Evolutionary conservation across 1,140 invertebrate species (phyloP), one percentile per base, ranked within the genome.

Genomic region (Caenorhabditis briggsae): DNA sequence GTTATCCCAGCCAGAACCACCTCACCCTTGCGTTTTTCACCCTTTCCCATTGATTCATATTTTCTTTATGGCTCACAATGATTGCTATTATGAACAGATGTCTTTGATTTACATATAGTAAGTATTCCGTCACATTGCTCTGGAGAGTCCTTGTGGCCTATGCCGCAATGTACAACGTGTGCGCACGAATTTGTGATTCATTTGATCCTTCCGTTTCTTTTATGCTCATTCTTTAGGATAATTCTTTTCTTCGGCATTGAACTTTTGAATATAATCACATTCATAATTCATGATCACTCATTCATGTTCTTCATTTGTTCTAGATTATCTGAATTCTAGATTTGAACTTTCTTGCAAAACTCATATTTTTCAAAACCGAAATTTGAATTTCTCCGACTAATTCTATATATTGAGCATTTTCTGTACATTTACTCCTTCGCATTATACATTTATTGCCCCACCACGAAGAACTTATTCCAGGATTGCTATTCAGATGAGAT

Each of bases 31-130:
- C 65, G 33, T 33, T 33, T 33, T 48, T 48, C n/a, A 78, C n/a
- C 70, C 59, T 61, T 25, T 70, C 64, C 43, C 64, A 70, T 70
- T 18, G 64, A 41, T 70, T 70, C 64, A 70, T 70, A 70, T 70
- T 41, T 41, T 70, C 64, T 70, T 70, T 70, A 70, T 70, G 46
- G 64, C 70, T 78, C 33, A 33, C 33, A 46, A 50, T 78, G 70
- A 78, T 78, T 78, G 53, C 70, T 33, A 78, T 78, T 78, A 78
- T 78, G 43, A 50, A 78, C 70, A 78, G 70, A 78, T 78, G 70
- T 78, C 70, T 78, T 78, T 78, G 70, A 78, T 78, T 78, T 78
- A 78, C 70, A 78, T 78, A 78, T 78, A 18, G 70, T 78, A 78
- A 78, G 70, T 41, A 78, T 78, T 78, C 70, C 70, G 46, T 78